phyloP scores from a whole-genome alignment of 1,140 invertebrate species.

The Tigriopus japonicus region DNA sequence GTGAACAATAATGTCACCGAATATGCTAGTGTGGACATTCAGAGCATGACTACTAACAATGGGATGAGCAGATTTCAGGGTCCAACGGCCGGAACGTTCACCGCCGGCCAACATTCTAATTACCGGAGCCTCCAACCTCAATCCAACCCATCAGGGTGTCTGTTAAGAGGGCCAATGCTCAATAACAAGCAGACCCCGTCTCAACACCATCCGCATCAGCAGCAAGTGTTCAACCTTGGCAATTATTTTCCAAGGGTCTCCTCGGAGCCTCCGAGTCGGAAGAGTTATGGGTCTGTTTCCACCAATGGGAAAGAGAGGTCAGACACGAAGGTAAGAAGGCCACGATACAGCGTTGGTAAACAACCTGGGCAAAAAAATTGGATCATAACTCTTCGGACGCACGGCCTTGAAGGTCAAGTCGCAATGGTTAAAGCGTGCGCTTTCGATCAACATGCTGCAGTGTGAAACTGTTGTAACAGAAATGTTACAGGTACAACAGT shows the following conservation, averaged over 20 bases:
- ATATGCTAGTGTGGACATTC: conserved; percentile 8
- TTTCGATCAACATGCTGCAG: no score
- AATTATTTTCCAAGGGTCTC: conserved; percentile 4
- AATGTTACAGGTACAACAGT: background rate
- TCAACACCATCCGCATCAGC: background rate
- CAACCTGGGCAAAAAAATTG: background rate
- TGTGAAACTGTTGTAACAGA: background rate
- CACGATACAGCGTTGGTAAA: background rate
- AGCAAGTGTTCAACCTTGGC: conserved; percentile 1
- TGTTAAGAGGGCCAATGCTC: background rate
- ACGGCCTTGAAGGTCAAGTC: no score
- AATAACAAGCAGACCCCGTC: background rate
- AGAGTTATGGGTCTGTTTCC: background rate
- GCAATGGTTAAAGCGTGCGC: no score
- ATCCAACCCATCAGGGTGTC: background rate
- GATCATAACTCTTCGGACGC: background rate
- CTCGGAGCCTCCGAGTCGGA: conserved; percentile 8
- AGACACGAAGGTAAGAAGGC: background rate
- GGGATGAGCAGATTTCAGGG: background rate
- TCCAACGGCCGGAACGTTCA: no score
- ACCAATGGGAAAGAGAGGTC: background rate
- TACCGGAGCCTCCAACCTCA: background rate
- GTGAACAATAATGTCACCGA: background rate
- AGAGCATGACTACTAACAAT: background rate
- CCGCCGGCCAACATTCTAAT: background rate